Base-by-base conservation (phyloP, 2,113 vertebrate genomes). In the Phocoena phocoena region DNA sequence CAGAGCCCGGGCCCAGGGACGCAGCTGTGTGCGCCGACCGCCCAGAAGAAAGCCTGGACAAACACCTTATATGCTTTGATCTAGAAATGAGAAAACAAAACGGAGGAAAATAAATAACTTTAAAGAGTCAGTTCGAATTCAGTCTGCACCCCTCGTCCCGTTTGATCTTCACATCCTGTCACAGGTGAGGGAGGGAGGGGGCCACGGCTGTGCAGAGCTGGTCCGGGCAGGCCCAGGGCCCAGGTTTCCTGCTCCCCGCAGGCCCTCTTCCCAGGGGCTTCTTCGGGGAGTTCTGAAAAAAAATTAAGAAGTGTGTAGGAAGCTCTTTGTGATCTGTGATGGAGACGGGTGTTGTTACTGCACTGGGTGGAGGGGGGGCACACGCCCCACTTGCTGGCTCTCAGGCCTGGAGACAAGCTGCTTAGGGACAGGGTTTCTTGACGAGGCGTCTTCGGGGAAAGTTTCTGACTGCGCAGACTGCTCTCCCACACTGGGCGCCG, bases 11-110 rank as follows among this genome's bases (percentile, higher is more conserved):
- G 50, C 68, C 17, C 33, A 74, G 7, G 6, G 6, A 38, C 1
- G 58, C 0, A 26, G 6, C 38, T 58, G 38, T 13, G 0, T 0
- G 4, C 21, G 2, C 1, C 6, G 5, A n/a, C 21, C 0, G 3
- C 17, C 44, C 20, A 1, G 65, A 26, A 2, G 4, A 53, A 65
- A 25, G 20, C 44, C 1, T 13, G 13, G 73, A 71, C 33, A 50
- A 63, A 88, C 13, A 18, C 33, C 9, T 14, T 6, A 2, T 1
- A 3, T 58, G n/a, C 65, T 80, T 33, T 13, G 6, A 41, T 62
- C 11, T 62, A 28, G 8, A 87, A 84, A 62, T 0, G 21, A 83
- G 70, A 84, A 44, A 38, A 33, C 62, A 31, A 58, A 47, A 38
- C 2, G 2, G 31, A 67, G 53, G 36, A 6, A 50, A 18, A 33